Base-by-base conservation (phyloP, 2,113 vertebrate species). In the Hystrix cristata region DNA sequence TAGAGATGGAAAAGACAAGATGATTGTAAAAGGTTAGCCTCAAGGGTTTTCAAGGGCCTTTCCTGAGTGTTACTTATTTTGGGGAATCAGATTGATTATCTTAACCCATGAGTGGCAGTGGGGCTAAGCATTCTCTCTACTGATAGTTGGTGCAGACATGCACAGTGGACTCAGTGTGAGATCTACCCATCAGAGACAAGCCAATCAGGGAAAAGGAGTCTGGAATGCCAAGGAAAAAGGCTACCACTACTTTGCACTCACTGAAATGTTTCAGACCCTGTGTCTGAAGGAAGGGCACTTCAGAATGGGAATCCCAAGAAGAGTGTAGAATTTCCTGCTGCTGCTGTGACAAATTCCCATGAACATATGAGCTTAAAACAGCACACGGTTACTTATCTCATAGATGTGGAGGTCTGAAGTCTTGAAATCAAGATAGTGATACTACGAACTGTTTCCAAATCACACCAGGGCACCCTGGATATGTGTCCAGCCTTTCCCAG, bases 401-500 rank as follows among this genome's bases (percentile, higher is more conserved):
- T 0, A 10, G 5, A 12, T 87, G 16, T 13, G 19, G 53, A 82
- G 18, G 43, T 34, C 46, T 27, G 25, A 82, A 25, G 16, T 38
- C 29, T 69, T 46, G 5, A 53, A 74, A 25, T 81, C 48, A 38
- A 51, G 13, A 57, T 48, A 8, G n/a, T 5, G 57, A 31, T 7
- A 5, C 34, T 12, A 31, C 7, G 19, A 1, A 34, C 7, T 55
- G 6, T n/a, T 74, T 18, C 19, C 65, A 46, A 83, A 59, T 4
- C 13, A 65, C 27, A 29, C 8, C 14, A 48, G 46, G n/a, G 5
- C 16, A 23, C 10, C 5, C 34, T 25, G 1, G 1, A 1, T 1
- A 0, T 1, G 1, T 0, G 8, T 0, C 43, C 19, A 3, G 25
- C 0, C 3, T 46, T 48, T 62, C 7, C 43, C 9, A 55, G 25